Evolutionary conservation across 1,140 invertebrate genomes (phyloP).

Genomic region (Aphidius gifuensis): DNA sequence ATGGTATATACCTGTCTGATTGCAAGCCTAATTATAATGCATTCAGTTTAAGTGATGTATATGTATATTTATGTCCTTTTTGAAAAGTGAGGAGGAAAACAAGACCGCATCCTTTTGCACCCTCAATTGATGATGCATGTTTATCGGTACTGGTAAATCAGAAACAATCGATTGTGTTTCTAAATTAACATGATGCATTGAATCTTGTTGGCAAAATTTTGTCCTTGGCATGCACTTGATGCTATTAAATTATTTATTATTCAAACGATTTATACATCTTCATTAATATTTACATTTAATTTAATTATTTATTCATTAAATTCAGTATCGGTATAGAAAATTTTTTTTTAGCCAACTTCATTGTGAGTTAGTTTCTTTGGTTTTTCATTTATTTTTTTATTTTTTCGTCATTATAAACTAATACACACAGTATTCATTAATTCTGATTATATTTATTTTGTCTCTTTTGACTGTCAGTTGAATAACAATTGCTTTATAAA

Average conservation of each 20-base stretch:
- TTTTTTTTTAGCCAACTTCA: too few species aligned
- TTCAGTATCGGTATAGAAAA: too few species aligned
- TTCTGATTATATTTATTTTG: too few species aligned
- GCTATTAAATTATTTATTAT: too few species aligned
- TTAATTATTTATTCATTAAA: too few species aligned
- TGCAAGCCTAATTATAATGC: slow-evolving; percentile 38
- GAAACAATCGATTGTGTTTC: background rate
- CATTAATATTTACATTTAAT: too few species aligned
- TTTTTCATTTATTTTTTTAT: too few species aligned
- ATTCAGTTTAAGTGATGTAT: slow-evolving; percentile 18
- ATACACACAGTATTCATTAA: too few species aligned
- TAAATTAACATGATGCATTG: slow-evolving; percentile 9
- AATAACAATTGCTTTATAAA: slow-evolving; percentile 3
- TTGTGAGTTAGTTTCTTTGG: too few species aligned
- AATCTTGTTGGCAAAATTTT: background rate
- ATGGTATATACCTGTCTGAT: slow-evolving; percentile 30
- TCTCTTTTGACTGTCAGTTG: background rate
- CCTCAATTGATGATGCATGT: slow-evolving; percentile 15
- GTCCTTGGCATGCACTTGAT: too few species aligned
- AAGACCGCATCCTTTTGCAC: background rate
- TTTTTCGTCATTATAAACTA: too few species aligned
- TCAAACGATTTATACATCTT: too few species aligned
- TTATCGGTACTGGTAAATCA: slow-evolving; percentile 12
- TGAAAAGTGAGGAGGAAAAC: slow-evolving; percentile 1
- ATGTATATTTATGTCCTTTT: slow-evolving; percentile 9